Percentiles rank a stretch among this genome's conserved stretches.
Conservation (phyloP, 2,888 invertebrate species). For the Cremastinae sp. region DNA sequence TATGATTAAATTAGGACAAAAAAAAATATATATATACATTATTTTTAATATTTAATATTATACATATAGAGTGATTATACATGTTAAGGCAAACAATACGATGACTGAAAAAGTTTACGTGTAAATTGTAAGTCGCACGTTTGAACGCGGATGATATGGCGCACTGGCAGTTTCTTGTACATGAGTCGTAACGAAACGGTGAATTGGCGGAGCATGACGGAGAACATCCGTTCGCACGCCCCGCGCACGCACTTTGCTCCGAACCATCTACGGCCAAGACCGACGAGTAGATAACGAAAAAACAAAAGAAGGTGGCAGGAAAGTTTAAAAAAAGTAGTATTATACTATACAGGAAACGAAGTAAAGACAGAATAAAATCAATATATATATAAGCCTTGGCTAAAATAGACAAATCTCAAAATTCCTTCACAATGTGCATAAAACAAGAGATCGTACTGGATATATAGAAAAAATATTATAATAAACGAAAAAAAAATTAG, state of each 20-base stretch:
- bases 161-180: constrained; percentile 42
- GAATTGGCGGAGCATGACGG: constrained; percentile 76
- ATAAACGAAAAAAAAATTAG: too few relatives aligned
- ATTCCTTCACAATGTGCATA: too few relatives aligned
- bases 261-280: constrained; percentile 35
- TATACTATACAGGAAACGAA: constrained; percentile 14
- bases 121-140: constrained; percentile 31
- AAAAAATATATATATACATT: too few relatives aligned
- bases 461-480: too few relatives aligned
- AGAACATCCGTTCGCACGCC: constrained; percentile 79
- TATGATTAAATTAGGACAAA: too few relatives aligned
- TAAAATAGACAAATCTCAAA: too few relatives aligned
- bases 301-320: constrained; percentile 52
- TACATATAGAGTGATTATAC: too few relatives aligned
- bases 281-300: constrained; percentile 58
- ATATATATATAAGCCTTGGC: too few relatives aligned
- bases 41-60: too few relatives aligned
- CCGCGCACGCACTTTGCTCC: constrained; percentile 66
- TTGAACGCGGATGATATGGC: constrained; percentile 40
- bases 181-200: constrained; percentile 62
- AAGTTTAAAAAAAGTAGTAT: constrained; percentile 24
- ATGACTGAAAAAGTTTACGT: constrained; percentile 9
- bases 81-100: too few relatives aligned
- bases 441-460: too few relatives aligned
- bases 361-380: constrained; percentile 19